Evolutionary conservation across 23 tunicate genomes (phyloP).

Genomic region (Aplidium turbinatum): DNA sequence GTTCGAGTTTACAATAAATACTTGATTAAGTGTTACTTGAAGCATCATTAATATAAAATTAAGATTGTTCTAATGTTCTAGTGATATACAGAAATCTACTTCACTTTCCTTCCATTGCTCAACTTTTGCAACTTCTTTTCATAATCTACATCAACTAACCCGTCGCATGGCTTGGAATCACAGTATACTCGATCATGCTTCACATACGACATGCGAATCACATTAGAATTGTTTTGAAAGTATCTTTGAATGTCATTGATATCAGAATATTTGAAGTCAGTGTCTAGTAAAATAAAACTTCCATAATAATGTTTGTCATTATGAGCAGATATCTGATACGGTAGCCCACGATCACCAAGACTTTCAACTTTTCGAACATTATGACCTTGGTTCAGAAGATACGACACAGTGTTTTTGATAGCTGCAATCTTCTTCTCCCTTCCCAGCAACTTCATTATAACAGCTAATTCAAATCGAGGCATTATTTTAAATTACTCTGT

Average conservation of each 20-base stretch:
- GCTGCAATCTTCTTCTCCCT: constrained; percentile 48
- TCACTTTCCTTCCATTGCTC: too few relatives aligned
- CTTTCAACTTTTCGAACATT: constrained; percentile 80
- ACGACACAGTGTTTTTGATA: constrained; percentile 36
- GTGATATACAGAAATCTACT: too few relatives aligned
- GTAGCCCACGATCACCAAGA: constrained; percentile 76
- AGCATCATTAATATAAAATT: too few relatives aligned
- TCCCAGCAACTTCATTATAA: constrained; percentile 45
- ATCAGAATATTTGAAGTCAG: constrained; percentile 26
- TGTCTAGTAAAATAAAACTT: constrained; percentile 57
- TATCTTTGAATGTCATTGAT: constrained; percentile 10
- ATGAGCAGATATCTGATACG: constrained; percentile 25
- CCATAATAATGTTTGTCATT: constrained; percentile 42
- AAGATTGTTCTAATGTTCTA: too few relatives aligned
- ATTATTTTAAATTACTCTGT: too few relatives aligned
- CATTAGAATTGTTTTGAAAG: constrained; percentile 41
- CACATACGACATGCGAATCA: constrained; percentile 17
- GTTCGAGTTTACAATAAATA: too few relatives aligned
- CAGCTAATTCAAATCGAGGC: constrained; percentile 77
- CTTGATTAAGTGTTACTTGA: too few relatives aligned
- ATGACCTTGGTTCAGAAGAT: constrained; percentile 43
- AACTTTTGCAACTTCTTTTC: constrained; percentile 39
- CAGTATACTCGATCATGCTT: constrained; percentile 32
- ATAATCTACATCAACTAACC: constrained; percentile 49
- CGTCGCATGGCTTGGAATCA: constrained; percentile 54